These are phyloP conservation scores for Sarcophaga carnaria DNA, from an alignment of 2,888 invertebrate genomes.

Conservation along the genomic window DNA sequence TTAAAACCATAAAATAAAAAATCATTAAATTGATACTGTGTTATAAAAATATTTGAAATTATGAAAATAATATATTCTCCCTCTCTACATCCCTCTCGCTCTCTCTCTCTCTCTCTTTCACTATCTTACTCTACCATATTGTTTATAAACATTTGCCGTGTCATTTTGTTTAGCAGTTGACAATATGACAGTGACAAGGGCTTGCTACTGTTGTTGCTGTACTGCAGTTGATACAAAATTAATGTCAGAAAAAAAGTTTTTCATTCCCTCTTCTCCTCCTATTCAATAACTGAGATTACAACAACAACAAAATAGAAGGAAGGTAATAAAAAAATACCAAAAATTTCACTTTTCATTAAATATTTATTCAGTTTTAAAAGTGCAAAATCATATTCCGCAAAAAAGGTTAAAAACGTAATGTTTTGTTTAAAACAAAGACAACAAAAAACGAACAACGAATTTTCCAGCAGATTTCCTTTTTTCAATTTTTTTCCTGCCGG, in stretches of 20 bases:
- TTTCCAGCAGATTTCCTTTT: slow-evolving; percentile 5
- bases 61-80: no score
- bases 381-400: slow-evolving; percentile 48
- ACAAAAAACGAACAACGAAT: not conserved
- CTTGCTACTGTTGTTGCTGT: not conserved
- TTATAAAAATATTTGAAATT: not conserved
- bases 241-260: not conserved
- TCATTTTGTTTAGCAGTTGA: not conserved
- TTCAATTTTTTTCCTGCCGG: not conserved
- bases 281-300: not conserved
- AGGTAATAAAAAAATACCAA: slow-evolving; percentile 17
- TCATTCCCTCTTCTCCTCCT: not conserved
- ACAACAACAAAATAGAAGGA: no score
- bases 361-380: slow-evolving; percentile 62
- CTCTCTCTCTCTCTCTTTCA: no score
- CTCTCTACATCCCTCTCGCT: no score
- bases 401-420: slow-evolving; percentile 49
- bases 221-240: slow-evolving; percentile 23
- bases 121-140: not conserved
- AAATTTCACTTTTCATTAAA: slow-evolving; percentile 67
- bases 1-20: not conserved
- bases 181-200: slow-evolving; percentile 62
- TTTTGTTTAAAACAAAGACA: slow-evolving; percentile 41
- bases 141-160: not conserved
- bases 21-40: not conserved